A percentile compares a stretch with the other conserved stretches of the same genome.
Conservation (phyloP, 2,888 invertebrate species). For the Apodemia mormo region DNA sequence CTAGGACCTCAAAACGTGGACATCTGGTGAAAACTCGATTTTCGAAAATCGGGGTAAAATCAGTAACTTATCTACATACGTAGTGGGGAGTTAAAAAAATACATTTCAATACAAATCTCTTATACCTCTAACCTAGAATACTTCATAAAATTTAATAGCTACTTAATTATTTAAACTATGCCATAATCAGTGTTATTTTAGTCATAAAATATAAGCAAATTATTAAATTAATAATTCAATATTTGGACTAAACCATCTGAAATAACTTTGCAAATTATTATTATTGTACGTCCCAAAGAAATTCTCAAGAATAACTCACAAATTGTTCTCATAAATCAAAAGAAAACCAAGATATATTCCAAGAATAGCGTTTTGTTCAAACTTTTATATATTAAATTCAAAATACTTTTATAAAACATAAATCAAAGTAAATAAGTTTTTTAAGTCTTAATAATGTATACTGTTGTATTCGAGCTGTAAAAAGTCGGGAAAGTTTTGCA, state of each 20-base stretch:
- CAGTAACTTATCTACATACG: too few species aligned
- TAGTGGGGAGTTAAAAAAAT: too few species aligned
- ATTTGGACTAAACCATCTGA: neutral
- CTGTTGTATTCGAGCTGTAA: slow-evolving; percentile 20
- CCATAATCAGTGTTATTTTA: too few species aligned
- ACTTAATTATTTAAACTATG: too few species aligned
- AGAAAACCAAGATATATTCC: slow-evolving; percentile 13
- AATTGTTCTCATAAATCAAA: slow-evolving; percentile 18
- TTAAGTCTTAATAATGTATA: slow-evolving; percentile 18
- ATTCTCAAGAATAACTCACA: slow-evolving; percentile 18
- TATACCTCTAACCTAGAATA: too few species aligned
- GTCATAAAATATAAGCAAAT: neutral
- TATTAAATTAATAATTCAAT: neutral
- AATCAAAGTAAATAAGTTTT: slow-evolving; percentile 18
- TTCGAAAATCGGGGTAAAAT: too few species aligned
- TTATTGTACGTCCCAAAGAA: slow-evolving; percentile 13
- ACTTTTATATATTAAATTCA: slow-evolving; percentile 18
- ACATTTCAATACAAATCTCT: too few species aligned
- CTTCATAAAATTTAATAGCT: too few species aligned
- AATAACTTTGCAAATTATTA: slow-evolving; percentile 19
- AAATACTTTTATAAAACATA: slow-evolving; percentile 19
- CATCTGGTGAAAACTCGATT: too few species aligned
- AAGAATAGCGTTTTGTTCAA: slow-evolving; percentile 14
- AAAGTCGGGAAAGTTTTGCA: slow-evolving; percentile 23
- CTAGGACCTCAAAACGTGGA: too few species aligned